phyloP scores from a whole-genome alignment of 1,140 invertebrate genomes.

The Helicorthomorpha holstii region DNA sequence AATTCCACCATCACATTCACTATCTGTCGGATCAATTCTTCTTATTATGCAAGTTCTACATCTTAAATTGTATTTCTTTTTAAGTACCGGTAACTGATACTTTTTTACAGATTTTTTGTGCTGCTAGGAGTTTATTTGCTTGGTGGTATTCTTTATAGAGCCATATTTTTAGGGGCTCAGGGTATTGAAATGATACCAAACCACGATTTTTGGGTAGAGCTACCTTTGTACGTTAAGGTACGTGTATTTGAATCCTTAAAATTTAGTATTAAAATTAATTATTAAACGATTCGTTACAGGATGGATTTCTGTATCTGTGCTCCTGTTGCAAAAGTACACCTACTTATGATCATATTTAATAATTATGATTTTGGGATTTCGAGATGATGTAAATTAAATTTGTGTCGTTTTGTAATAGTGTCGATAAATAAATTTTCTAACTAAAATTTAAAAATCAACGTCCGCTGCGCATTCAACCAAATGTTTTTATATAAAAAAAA shows the following conservation, averaged over 20 bases:
- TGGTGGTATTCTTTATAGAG: constrained; percentile 21
- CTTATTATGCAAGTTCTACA: constrained; percentile 13
- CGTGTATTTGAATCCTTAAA: constrained; percentile 9
- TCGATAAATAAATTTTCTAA: too few relatives aligned
- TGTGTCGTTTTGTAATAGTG: too few relatives aligned
- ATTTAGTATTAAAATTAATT: not conserved
- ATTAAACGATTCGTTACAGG: not conserved
- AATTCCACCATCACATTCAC: constrained; percentile 4
- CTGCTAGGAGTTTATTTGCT: constrained; percentile 20
- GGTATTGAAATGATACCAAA: constrained; percentile 29
- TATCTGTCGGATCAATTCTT: constrained; percentile 22
- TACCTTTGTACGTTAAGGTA: constrained; percentile 24
- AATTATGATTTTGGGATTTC: not conserved
- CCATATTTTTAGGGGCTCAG: constrained; percentile 24
- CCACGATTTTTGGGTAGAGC: constrained; percentile 26
- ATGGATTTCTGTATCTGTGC: not conserved
- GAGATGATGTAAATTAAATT: too few relatives aligned
- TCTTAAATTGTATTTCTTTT: not conserved
- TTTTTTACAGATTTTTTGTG: constrained; percentile 14
- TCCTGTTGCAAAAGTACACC: not conserved
- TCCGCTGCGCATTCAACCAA: too few relatives aligned
- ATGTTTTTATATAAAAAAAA: too few relatives aligned
- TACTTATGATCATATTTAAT: not conserved
- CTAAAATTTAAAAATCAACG: too few relatives aligned
- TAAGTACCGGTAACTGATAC: too few relatives aligned